phyloP scores from a whole-genome alignment of 2,888 invertebrate genomes.

The Sminthurides aquaticus region DNA sequence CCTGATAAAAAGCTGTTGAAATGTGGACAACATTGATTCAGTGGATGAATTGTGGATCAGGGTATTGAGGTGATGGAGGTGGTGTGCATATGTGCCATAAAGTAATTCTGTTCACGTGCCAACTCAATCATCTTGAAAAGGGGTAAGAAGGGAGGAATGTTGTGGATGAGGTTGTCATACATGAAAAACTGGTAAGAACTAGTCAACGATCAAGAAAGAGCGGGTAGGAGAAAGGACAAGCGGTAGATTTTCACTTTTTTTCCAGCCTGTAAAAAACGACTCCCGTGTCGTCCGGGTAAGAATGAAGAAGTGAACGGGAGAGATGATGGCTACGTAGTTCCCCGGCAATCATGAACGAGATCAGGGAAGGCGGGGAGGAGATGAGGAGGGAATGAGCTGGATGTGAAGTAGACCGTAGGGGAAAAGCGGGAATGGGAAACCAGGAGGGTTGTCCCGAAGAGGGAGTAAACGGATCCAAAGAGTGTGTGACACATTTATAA shows the following conservation, averaged over 20 bases:
- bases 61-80: no score
- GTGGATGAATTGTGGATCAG: no score
- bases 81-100: neutral
- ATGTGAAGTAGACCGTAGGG: no score
- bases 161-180: neutral
- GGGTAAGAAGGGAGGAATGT: conserved; percentile 22
- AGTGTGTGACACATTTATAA: neutral
- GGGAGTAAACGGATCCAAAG: neutral
- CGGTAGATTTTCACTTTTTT: no score
- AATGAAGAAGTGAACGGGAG: neutral
- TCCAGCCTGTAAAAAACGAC: no score
- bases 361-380: neutral
- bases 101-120: conserved; percentile 38
- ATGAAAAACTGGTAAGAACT: neutral
- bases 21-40: no score
- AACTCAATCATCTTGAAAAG: conserved; percentile 42
- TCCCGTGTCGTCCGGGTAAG: neutral
- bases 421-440: no score
- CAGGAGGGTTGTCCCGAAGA: neutral
- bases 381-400: no score
- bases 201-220: no score
- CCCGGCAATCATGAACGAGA: neutral
- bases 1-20: no score
- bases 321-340: neutral
- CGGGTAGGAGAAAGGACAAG: no score